Evolutionary conservation across 2,113 vertebrate genomes (phyloP), one percentile per base, ranked within the genome.

Genomic region (Tonatia bakeri): DNA sequence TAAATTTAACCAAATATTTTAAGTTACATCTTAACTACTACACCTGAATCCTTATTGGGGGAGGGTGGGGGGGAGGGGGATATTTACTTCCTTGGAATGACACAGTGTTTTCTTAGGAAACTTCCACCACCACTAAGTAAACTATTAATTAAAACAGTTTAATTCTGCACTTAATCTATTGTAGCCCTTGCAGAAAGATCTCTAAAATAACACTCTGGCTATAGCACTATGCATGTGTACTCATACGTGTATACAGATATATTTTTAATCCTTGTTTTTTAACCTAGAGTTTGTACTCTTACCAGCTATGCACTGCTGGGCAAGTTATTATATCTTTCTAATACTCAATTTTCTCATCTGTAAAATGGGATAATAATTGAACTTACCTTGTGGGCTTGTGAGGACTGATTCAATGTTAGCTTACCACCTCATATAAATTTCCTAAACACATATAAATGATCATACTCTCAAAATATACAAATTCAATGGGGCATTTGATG

Each of bases 61-160:
- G 36, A 4, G 7, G 43, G 43, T 43, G 43, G 43, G 43, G 43
- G 43, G 20, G 45, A 59, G 91, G 52, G 36, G 20, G 45, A 59
- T 81, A 81, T 59, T 92, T 92, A 97, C 87, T 70, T 77, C 77
- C 50, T 91, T 33, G 50, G 26, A 94, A 70, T 26, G 56, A 96
- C 45, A 96, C 38, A 84, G 6, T 0, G 7, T 38, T 97, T 88
- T 97, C 67, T 94, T 40, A 97, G 85, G 88, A 97, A 92, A 95
- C 33, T 70, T 96, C 94, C 94, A 86, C 69, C 45, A n/a, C 64
- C 24, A n/a, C 50, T 76, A 93, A 82, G 72, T 79, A 94, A 96
- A 95, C 87, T 84, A 95, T 47, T 81, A 96, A 87, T 81, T 93
- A 92, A 98, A 98, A 96, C 95, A 97, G 96, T 96, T 98, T 98